Evolutionary conservation across 1,140 invertebrate genomes (phyloP).

Genomic region (Aphelenchoides avenae): DNA sequence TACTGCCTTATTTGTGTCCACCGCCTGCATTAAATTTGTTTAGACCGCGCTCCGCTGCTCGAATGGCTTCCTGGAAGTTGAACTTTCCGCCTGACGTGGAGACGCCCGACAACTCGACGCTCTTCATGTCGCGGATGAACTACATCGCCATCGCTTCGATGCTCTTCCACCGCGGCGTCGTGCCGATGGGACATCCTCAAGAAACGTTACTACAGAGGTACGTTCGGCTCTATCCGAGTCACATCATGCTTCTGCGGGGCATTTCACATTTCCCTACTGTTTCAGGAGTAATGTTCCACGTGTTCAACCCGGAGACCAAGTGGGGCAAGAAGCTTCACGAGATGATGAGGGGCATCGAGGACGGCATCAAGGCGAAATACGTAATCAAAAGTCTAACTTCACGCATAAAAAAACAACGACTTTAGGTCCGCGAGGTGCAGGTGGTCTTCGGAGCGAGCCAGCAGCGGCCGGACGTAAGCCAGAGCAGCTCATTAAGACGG

Average conservation of each 20-base stretch:
- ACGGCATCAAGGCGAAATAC: conserved; percentile 32
- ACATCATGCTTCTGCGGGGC: background rate
- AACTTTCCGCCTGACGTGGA: conserved; percentile 11
- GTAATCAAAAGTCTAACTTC: too few relatives aligned
- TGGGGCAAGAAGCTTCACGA: conserved; percentile 26
- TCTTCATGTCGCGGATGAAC: conserved; percentile 25
- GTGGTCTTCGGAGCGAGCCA: too few relatives aligned
- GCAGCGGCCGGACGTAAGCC: too few relatives aligned
- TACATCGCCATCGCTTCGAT: conserved; percentile 33
- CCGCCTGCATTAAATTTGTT: too few relatives aligned
- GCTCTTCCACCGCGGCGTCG: conserved; percentile 20
- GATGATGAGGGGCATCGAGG: conserved; percentile 23
- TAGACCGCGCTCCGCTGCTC: too few relatives aligned
- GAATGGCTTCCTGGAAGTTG: too few relatives aligned
- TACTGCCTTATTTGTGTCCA: too few relatives aligned
- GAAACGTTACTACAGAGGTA: background rate
- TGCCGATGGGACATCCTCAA: conserved; percentile 15
- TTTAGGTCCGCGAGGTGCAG: too few relatives aligned
- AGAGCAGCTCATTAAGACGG: too few relatives aligned
- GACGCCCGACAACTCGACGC: conserved; percentile 4
- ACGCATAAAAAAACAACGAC: too few relatives aligned
- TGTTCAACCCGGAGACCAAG: conserved; percentile 13
- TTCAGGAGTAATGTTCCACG: conserved; percentile 23
- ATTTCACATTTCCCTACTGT: background rate
- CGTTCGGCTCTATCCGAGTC: background rate